Percentiles rank a stretch among this genome's conserved stretches.
Evolutionary conservation across 2,888 invertebrate species (phyloP).

Genomic region (Clistopyga incitator): DNA sequence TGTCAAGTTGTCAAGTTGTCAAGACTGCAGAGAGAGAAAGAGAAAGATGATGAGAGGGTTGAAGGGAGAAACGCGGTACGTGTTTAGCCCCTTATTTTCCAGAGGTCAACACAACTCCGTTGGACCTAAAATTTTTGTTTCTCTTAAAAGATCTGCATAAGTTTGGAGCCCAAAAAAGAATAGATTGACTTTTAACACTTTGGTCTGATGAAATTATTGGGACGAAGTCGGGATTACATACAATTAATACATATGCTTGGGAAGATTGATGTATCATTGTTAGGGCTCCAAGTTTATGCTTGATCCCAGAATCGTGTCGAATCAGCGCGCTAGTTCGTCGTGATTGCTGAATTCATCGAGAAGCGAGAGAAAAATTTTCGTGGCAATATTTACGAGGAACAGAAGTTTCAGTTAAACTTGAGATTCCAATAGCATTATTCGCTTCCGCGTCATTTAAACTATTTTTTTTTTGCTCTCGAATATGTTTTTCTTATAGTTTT

Average conservation of each 20-base stretch:
- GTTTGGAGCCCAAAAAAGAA: too few species aligned
- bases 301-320: constrained; percentile 10
- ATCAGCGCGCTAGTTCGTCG: neutral
- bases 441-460: constrained; percentile 48
- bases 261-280: too few species aligned
- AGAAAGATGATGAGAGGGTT: constrained; percentile 9
- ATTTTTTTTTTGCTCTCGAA: constrained; percentile 52
- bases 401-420: constrained; percentile 61
- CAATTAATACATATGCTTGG: too few species aligned
- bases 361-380: constrained; percentile 29
- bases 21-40: constrained; percentile 16
- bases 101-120: constrained; percentile 21
- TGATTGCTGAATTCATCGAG: constrained; percentile 23
- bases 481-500: constrained; percentile 64
- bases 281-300: too few species aligned
- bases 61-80: constrained; percentile 56
- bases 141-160: neutral
- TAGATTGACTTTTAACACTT: too few species aligned
- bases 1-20: constrained; percentile 58
- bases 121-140: constrained; percentile 22
- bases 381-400: constrained; percentile 64
- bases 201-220: too few species aligned
- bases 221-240: too few species aligned
- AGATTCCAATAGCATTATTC: constrained; percentile 53
- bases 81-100: constrained; percentile 46